A percentile compares a stretch with the other conserved stretches of the same genome.
phyloP scores from a whole-genome alignment of 2,888 invertebrate species.

The Nysson spinosus region DNA sequence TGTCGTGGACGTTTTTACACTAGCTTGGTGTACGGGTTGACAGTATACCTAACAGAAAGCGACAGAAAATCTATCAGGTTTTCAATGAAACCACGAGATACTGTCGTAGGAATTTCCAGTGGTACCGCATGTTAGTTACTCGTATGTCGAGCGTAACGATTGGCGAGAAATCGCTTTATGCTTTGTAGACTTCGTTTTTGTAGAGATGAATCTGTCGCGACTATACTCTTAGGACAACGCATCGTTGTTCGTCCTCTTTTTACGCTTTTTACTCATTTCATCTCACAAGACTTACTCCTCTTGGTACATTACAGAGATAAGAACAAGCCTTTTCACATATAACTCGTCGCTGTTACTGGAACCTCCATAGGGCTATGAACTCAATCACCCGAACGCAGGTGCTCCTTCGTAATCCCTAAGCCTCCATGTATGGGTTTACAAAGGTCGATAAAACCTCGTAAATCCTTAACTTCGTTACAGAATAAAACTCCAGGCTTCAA shows the following conservation, averaged over 20 bases:
- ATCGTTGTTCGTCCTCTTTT: background rate
- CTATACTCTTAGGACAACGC: too few species aligned
- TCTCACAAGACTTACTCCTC: background rate
- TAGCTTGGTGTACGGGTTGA: slow-evolving; percentile 25
- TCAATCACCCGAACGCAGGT: slow-evolving; percentile 1
- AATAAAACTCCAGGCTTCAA: slow-evolving; percentile 25
- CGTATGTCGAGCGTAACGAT: slow-evolving; percentile 39
- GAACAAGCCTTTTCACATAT: background rate
- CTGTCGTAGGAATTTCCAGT: slow-evolving; percentile 45
- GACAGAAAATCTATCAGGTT: slow-evolving; percentile 59
- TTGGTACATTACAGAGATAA: background rate
- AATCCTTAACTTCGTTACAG: slow-evolving; percentile 39
- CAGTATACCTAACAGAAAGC: slow-evolving; percentile 51
- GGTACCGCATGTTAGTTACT: slow-evolving; percentile 31
- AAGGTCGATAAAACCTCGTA: slow-evolving; percentile 27
- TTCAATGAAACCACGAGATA: slow-evolving; percentile 49
- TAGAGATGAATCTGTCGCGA: slow-evolving; percentile 18
- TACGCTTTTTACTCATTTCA: background rate
- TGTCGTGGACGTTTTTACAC: slow-evolving; percentile 45
- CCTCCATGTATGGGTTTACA: slow-evolving; percentile 7
- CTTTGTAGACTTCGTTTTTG: slow-evolving; percentile 30
- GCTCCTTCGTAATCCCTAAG: slow-evolving; percentile 8
- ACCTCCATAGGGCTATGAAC: slow-evolving; percentile 3
- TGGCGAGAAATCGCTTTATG: slow-evolving; percentile 43
- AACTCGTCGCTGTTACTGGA: slow-evolving; percentile 4